A percentile compares a stretch with the other conserved stretches of the same genome.
Conservation (phyloP, 2,888 invertebrate species). For the Branchellion lobata region DNA sequence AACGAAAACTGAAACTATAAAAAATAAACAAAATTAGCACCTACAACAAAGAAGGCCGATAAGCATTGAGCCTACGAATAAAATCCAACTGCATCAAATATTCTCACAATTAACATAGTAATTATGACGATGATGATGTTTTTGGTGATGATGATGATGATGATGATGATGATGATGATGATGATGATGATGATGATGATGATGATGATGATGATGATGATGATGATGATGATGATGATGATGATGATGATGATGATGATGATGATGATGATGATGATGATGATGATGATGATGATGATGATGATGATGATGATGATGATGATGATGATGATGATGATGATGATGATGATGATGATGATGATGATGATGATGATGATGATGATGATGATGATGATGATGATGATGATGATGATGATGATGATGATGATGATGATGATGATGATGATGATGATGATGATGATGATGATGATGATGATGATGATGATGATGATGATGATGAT, state of each 20-base stretch:
- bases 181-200: slow-evolving; percentile 33
- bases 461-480: slow-evolving; percentile 42
- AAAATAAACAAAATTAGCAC: no score
- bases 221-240: slow-evolving; percentile 30
- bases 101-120: neutral
- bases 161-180: slow-evolving; percentile 35
- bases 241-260: slow-evolving; percentile 36
- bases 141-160: no score
- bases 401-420: slow-evolving; percentile 40
- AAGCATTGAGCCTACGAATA: no score
- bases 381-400: slow-evolving; percentile 41
- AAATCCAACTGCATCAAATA: no score
- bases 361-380: slow-evolving; percentile 42
- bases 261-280: slow-evolving; percentile 38
- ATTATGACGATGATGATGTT: no score
- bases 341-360: slow-evolving; percentile 39
- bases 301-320: slow-evolving; percentile 38
- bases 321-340: slow-evolving; percentile 42
- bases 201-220: slow-evolving; percentile 39
- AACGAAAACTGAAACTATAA: no score
- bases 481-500: slow-evolving; percentile 38
- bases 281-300: slow-evolving; percentile 42
- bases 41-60: no score
- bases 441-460: slow-evolving; percentile 41
- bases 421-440: slow-evolving; percentile 41